Base-by-base conservation (phyloP, 2,888 invertebrate genomes). In the Cheilosia variabilis region DNA sequence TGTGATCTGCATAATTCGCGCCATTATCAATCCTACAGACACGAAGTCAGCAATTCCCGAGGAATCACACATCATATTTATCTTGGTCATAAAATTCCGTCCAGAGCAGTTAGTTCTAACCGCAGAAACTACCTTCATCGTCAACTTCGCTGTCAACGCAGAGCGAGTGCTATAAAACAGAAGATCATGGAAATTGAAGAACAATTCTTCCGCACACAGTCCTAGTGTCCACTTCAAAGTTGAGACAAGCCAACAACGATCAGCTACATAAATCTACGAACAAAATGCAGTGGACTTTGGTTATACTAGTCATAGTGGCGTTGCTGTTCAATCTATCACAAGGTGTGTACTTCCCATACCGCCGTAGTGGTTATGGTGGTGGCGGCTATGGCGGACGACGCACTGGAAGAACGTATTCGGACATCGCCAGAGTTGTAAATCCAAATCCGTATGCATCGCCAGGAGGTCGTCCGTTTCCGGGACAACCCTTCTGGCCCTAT, bases 351-450 rank as follows among this genome's bases (percentile, higher is more conserved):
- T 80, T 71, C 9, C 80, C 75, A 37, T 80, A 19, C 27, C 43
- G 69, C 6, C 58, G 72, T 15, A 41, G 78, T 4, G 55, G 65
- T 17, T 63, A 76, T 34, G 57, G 47, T 68, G 53, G 52, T 73
- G 77, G 72, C 19, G 87, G 19, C 19, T 52, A 63, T 13, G 53
- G 65, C 13, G 47, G 68, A 45, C 87, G 79, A 4, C 89, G 62
- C n/a, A 87, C 17, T 5, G 93, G 93, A 45, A 94, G 94, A 88
- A 93, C 95, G 1, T 96, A 94, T 92, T 95, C 94, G 89, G 94
- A 95, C 65, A 94, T 96, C 87, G 96, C 96, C 89, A 93, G 94
- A 75, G 94, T 96, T 7, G 94, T 95, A 87, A 94, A 94, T 88
- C 92, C 94, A 0, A 93, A 94, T 90, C 93, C 93, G 24, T 93